phyloP scores from a whole-genome alignment of 2,797 vertebrate species.

The Leucoraja ocellata region DNA sequence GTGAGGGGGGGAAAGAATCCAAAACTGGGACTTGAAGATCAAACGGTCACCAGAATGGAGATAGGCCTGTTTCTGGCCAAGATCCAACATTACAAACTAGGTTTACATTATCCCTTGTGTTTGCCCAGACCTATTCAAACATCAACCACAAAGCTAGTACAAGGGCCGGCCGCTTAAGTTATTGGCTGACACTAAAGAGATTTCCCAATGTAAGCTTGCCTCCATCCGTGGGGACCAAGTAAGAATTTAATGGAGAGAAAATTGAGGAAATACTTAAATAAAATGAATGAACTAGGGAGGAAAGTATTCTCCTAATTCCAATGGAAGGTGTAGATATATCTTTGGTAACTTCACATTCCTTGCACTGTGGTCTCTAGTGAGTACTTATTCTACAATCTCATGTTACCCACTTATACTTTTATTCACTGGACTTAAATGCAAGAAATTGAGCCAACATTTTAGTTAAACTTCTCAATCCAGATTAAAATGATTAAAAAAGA shows the following conservation, averaged over 20 bases:
- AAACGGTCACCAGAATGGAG: background rate
- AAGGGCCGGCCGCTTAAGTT: background rate
- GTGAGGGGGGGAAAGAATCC: background rate
- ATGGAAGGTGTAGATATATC: background rate
- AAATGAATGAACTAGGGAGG: background rate
- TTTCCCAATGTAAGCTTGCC: background rate
- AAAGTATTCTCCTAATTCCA: background rate
- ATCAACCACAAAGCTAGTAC: background rate
- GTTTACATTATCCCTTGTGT: background rate
- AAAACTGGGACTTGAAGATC: background rate
- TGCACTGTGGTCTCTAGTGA: background rate
- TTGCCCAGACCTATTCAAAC: background rate
- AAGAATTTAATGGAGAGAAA: background rate
- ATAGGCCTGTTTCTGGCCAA: background rate
- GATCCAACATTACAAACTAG: background rate
- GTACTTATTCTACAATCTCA: background rate
- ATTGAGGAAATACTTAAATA: background rate
- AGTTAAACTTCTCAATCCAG: background rate
- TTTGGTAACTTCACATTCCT: background rate
- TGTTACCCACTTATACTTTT: background rate
- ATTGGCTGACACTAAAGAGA: background rate
- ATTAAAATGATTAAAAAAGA: background rate
- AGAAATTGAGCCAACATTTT: background rate
- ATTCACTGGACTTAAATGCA: constrained; percentile 3
- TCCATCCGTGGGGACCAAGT: background rate